Evolutionary conservation across 2,797 vertebrate species (phyloP), one percentile per base, ranked within the genome.

Genomic region (Molossus molossus): DNA sequence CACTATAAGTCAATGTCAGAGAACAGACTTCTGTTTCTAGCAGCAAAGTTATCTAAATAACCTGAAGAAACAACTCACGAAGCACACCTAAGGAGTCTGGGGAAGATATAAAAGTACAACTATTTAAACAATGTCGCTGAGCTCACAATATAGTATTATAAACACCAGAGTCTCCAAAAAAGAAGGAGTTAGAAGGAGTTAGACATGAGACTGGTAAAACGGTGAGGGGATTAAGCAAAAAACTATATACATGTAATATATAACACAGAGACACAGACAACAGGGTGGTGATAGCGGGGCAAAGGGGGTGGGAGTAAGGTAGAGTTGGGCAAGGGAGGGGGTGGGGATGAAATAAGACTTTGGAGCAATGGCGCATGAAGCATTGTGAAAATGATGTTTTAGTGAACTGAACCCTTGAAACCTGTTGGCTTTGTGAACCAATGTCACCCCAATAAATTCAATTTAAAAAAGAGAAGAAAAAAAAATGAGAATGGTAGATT

Each of bases 1-100:
- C 5, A 92, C 1, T 18, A 58, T 0, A 60, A 62, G 50, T 95
- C 64, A 82, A 29, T 69, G 4, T 92, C 40, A 88, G 48, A 93
- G 64, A 92, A 86, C 4, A 86, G 33, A 64, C 29, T 85, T 70
- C 29, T 58, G 18, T 89, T 84, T 69, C 58, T 87, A 58, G 64
- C 33, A 48, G 23, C 17, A 57, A 62, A 62, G 10, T 62, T 70
- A 85, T 15, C 14, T 75, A 69, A 86, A 90, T n/a, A 89, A 87
- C 21, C 18, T 5, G 0, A 64, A 95, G 72, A 94, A 90, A 76
- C 60, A 90, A 84, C 12, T 45, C 33, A 77, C 9, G 29, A 55
- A 92, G 4, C 25, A 73, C 20, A 81, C 5, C 10, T 57, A 75
- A 53, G 45, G 17, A 65, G 90, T 84, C 20, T 76, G n/a, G 15